A percentile compares a stretch with the other conserved stretches of the same genome.
Conservation (phyloP, 2,888 invertebrate species). For the Macrosoma leucophasiata region DNA sequence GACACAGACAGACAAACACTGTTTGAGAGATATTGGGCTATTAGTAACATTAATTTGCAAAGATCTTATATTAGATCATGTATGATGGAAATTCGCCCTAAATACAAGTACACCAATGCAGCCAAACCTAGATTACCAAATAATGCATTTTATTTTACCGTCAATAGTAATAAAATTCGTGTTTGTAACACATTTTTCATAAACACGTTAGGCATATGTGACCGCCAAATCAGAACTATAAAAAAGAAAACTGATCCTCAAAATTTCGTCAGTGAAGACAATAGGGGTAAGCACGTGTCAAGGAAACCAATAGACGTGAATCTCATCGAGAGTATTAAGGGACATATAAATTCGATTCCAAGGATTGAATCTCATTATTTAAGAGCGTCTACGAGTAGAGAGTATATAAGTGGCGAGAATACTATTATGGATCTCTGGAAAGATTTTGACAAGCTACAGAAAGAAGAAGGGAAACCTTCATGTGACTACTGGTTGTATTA, state of each 20-base stretch:
- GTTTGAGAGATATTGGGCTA: too few relatives aligned
- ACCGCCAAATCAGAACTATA: slow-evolving; percentile 13
- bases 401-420: slow-evolving; percentile 24
- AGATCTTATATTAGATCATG: too few relatives aligned
- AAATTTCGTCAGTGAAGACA: slow-evolving; percentile 19
- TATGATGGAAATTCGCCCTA: too few relatives aligned
- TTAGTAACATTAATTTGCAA: too few relatives aligned
- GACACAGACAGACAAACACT: too few relatives aligned
- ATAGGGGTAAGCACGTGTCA: slow-evolving; percentile 21
- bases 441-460: slow-evolving; percentile 20
- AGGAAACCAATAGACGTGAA: slow-evolving; percentile 15
- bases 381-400: slow-evolving; percentile 18
- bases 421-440: slow-evolving; percentile 20
- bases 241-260: slow-evolving; percentile 13
- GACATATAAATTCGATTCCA: slow-evolving; percentile 21
- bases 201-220: too few relatives aligned
- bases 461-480: slow-evolving; percentile 16
- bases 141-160: too few relatives aligned
- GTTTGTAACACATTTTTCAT: too few relatives aligned
- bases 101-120: too few relatives aligned
- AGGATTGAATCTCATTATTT: slow-evolving; percentile 22
- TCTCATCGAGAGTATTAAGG: slow-evolving; percentile 15
- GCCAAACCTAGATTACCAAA: too few relatives aligned
- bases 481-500: slow-evolving; percentile 19
- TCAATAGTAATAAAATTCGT: too few relatives aligned